phyloP scores from a whole-genome alignment of 2,888 invertebrate species.

The Sipunculus nudus region DNA sequence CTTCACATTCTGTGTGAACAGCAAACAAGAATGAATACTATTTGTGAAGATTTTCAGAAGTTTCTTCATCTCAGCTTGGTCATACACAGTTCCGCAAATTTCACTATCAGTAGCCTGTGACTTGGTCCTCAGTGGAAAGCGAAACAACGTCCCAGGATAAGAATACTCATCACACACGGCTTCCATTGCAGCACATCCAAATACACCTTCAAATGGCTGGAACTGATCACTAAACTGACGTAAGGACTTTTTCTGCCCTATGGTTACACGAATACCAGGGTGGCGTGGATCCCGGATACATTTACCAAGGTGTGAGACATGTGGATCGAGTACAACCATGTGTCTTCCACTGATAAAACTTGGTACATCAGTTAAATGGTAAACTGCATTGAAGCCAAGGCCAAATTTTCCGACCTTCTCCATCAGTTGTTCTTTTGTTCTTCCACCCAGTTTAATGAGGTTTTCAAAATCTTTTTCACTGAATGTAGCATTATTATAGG shows the following conservation, averaged over 20 bases:
- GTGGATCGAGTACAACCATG: slow-evolving; percentile 59
- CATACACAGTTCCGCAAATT: slow-evolving; percentile 47
- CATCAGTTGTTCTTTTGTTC: slow-evolving; percentile 46
- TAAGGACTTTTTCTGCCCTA: slow-evolving; percentile 37
- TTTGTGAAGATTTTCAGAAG: slow-evolving; percentile 46
- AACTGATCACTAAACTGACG: slow-evolving; percentile 48
- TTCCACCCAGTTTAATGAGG: slow-evolving; percentile 50
- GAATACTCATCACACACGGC: not conserved
- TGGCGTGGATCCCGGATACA: slow-evolving; percentile 34
- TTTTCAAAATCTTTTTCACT: slow-evolving; percentile 49
- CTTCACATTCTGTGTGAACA: slow-evolving; percentile 56
- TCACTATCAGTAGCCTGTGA: slow-evolving; percentile 39
- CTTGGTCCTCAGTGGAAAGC: slow-evolving; percentile 43
- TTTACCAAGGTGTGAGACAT: slow-evolving; percentile 46
- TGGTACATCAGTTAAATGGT: slow-evolving; percentile 61
- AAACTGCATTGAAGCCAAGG: slow-evolving; percentile 61
- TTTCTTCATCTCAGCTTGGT: slow-evolving; percentile 40
- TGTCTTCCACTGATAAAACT: slow-evolving; percentile 51
- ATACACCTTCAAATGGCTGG: slow-evolving; percentile 46
- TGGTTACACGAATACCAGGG: slow-evolving; percentile 46
- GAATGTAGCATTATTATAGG: slow-evolving; percentile 52
- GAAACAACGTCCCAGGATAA: slow-evolving; percentile 44
- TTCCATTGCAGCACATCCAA: too few species aligned
- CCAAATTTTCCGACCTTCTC: slow-evolving; percentile 58
- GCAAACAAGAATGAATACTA: slow-evolving; percentile 45